Evolutionary conservation across 2,888 invertebrate genomes (phyloP), one percentile per base, ranked within the genome.

Genomic region (Vesta saturnalis): DNA sequence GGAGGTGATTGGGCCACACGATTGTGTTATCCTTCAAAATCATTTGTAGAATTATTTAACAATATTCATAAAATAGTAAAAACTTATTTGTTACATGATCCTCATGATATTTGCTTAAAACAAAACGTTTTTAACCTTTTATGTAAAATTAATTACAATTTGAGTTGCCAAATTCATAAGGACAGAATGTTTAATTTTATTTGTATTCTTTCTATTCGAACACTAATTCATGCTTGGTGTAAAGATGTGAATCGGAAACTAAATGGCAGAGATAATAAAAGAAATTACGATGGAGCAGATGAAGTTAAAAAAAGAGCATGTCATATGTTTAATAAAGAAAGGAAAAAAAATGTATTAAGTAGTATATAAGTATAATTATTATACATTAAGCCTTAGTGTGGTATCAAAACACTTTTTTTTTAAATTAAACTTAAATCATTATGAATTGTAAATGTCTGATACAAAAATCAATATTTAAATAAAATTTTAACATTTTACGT

Each of bases 1-100:
- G 46, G 46, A 46, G 46, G 46, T 52, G 19, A 52, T 52, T 52
- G 52, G 52, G 19, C 16, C 52, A 52, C 52, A 52, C 52, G 52
- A 5, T 52, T 52, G 19, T 52, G 52, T 18, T 52, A 52, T 8
- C 52, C 52, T 18, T 18, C 52, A 52, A 19, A 18, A 52, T 16
- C 52, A 52, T 52, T 52, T 52, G 52, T 19, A 18, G 52, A 52
- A 52, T 23, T 23, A 23, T 23, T 23, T 23, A 23, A 23, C 23
- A 23, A 23, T 23, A 23, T 23, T 23, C 23, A 52, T 19, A 52
- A 43, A 43, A 43, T 43, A 43, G 12, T 43, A 10, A 43, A 43
- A 43, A 43, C 43, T 43, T 43, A 43, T 43, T 43, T 43, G 43
- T 43, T 43, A 43, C 43, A 43, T 43, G 43, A 43, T 43, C 43